Base-by-base conservation (phyloP, 1,140 invertebrate genomes). In the Cyphomyrmex costatus region DNA sequence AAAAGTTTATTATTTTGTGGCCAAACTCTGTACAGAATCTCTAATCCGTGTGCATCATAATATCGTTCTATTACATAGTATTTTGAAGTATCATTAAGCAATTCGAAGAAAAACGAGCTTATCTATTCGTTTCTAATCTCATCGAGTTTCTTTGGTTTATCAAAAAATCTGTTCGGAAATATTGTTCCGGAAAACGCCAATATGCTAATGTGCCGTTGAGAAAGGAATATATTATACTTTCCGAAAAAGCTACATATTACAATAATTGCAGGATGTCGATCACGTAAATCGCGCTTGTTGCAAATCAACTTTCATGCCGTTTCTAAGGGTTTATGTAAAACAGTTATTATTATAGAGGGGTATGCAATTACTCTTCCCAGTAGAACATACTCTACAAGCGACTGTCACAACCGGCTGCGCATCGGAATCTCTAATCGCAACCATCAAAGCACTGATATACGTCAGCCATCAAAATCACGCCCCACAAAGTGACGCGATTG, bases 401-500 rank as follows among this genome's bases (percentile, higher is more conserved):
- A 42, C 36, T 12, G n/a, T 6, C 16, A 24, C 42, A 60, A 42
- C 16, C 73, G 58, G 36, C 42, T 65, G 19, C 58, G 60, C 42
- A 65, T 63, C 76, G 76, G 27, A 27, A 56, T 42, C 33, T 42
- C 30, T 30, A 49, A 56, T 80, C 77, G 49, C 63, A 56, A 27
- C 78, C 63, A 70, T 80, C 51, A 24, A 21, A 42, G 30, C n/a
- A 2, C 68, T 83, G 78, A 83, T 74, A 74, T 83, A 74, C 56
- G 79, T n/a, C n/a, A 36, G 36, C 68, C 79, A 60, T 83, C 79
- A 60, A 73, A 73, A 73, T 82, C 79, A 36, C 77, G 21, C 21
- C 30, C 14, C n/a, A 83, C 79, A 61, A 83, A 73, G 53, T 24
- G 66, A 19, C 49, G 7, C 51, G 77, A 80, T 80, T 70, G 79